A percentile compares a stretch with the other conserved stretches of the same genome.
Evolutionary conservation across 2,888 invertebrate species (phyloP).

Genomic region (Anthrax anthrax): DNA sequence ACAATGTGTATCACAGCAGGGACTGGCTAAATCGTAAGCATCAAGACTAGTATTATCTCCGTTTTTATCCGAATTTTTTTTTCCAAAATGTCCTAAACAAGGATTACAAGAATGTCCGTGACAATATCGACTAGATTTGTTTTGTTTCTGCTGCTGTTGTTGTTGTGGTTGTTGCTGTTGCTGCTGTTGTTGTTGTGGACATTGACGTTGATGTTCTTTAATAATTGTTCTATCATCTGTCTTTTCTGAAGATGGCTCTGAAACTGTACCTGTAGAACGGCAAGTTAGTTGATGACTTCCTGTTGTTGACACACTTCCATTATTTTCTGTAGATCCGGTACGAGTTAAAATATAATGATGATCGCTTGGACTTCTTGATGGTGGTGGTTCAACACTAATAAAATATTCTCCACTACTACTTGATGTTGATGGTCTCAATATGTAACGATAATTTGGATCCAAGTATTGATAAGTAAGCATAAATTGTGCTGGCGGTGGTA

Average conservation of each 20-base stretch:
- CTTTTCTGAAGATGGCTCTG: background rate
- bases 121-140: slow-evolving; percentile 28
- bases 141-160: slow-evolving; percentile 18
- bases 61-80: slow-evolving; percentile 36
- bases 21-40: slow-evolving; percentile 74
- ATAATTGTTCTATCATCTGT: background rate
- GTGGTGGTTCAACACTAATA: slow-evolving; percentile 55
- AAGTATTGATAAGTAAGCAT: slow-evolving; percentile 52
- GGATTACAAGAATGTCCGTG: slow-evolving; percentile 52
- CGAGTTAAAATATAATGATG: slow-evolving; percentile 56
- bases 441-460: slow-evolving; percentile 57
- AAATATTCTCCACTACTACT: slow-evolving; percentile 56
- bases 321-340: slow-evolving; percentile 33
- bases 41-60: slow-evolving; percentile 66
- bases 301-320: slow-evolving; percentile 29
- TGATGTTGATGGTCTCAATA: slow-evolving; percentile 48
- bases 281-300: background rate
- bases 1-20: slow-evolving; percentile 75
- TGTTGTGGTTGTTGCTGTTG: background rate
- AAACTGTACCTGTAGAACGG: background rate
- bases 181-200: background rate
- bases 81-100: slow-evolving; percentile 45
- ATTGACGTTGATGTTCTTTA: background rate
- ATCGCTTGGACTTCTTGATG: slow-evolving; percentile 45
- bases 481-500: slow-evolving; percentile 36